Conservation (phyloP, 2,888 invertebrate genomes). For the Crematogaster levior region DNA sequence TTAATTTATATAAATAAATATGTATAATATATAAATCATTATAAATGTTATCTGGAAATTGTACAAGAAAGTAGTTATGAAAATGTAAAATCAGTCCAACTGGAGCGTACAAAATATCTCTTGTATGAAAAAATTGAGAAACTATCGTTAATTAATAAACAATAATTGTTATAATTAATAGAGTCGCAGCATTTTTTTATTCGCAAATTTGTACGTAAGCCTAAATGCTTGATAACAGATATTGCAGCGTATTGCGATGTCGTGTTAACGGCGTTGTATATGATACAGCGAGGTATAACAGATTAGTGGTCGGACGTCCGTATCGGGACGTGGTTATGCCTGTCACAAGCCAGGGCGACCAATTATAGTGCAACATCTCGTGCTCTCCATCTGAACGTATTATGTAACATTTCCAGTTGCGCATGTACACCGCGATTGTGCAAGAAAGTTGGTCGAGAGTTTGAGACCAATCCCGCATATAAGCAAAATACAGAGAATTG, state of each 20-base stretch:
- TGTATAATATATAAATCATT: neutral
- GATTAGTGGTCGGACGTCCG: constrained; percentile 66
- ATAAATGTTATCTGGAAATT: neutral
- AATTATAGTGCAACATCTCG: constrained; percentile 60
- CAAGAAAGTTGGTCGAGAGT: constrained; percentile 35
- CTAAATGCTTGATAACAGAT: constrained; percentile 42
- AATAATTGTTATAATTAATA: neutral
- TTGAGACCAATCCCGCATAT: neutral
- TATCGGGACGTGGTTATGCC: constrained; percentile 63
- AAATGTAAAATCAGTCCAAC: neutral
- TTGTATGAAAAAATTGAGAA: neutral
- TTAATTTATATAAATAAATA: neutral
- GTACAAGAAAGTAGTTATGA: neutral
- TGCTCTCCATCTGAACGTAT: constrained; percentile 46
- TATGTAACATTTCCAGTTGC: constrained; percentile 41
- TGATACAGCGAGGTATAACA: constrained; percentile 63
- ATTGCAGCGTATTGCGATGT: constrained; percentile 49
- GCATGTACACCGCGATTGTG: constrained; percentile 55
- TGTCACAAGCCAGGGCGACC: constrained; percentile 64
- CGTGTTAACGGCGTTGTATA: constrained; percentile 56
- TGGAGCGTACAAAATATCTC: neutral
- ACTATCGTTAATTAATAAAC: neutral
- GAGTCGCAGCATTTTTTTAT: neutral
- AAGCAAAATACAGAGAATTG: neutral
- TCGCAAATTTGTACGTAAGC: neutral